Conservation (phyloP, 2,797 vertebrate genomes). For the Glossophaga mutica region DNA sequence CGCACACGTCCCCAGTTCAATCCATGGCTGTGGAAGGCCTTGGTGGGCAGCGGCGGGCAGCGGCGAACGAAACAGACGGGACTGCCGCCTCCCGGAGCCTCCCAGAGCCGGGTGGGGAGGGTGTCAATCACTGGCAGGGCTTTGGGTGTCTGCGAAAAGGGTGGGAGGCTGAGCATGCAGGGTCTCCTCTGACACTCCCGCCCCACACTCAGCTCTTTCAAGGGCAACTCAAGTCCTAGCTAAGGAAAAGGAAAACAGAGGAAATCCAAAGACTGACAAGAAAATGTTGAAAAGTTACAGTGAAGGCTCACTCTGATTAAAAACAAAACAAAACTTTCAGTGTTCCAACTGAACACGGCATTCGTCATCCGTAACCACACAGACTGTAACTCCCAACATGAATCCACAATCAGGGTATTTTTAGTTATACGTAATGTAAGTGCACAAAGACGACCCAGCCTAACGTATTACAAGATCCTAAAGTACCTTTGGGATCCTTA, state of each 20-base stretch:
- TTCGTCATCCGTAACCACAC: conserved; percentile 40
- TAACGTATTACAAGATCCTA: neutral
- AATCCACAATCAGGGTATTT: conserved; percentile 42
- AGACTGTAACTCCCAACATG: conserved; percentile 33
- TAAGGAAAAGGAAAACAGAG: neutral
- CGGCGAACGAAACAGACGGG: neutral
- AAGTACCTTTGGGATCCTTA: conserved; percentile 44
- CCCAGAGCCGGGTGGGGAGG: no score
- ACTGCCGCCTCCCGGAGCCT: neutral
- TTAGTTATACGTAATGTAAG: conserved; percentile 19
- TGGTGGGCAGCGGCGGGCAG: no score
- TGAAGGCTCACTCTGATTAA: conserved; percentile 12
- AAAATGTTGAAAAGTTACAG: conserved; percentile 48
- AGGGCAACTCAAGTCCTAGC: neutral
- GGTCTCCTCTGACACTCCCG: neutral
- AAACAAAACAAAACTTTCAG: conserved; percentile 62
- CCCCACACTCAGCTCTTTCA: neutral
- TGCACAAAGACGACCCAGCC: conserved; percentile 12
- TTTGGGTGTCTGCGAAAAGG: neutral
- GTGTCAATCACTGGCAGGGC: neutral
- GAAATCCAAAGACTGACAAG: conserved; percentile 30
- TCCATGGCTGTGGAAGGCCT: neutral
- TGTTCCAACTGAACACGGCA: conserved; percentile 47
- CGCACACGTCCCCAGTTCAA: neutral
- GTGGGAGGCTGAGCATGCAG: neutral